These are phyloP conservation scores for Corythornis cristatus DNA, from an alignment of 2,113 vertebrate genomes.

Conservation along the genomic window DNA sequence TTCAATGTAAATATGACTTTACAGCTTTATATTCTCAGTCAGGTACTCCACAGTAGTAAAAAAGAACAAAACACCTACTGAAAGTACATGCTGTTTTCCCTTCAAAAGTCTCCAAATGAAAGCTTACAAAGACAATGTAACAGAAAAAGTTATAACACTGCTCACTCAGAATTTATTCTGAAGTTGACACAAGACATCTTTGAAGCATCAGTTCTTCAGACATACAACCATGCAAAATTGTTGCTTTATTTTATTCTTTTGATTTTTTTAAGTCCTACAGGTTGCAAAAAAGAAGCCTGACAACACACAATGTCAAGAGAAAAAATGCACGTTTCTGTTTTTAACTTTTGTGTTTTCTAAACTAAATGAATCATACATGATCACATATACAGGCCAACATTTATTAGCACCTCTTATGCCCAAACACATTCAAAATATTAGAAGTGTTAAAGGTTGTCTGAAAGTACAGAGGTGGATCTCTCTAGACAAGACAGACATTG, in stretches of 20 bases:
- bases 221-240: not conserved
- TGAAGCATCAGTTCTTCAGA: not conserved
- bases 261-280: not conserved
- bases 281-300: not conserved
- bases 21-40: not conserved
- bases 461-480: not conserved
- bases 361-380: not conserved
- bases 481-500: not conserved
- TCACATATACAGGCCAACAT: not conserved
- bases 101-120: not conserved
- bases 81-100: not conserved
- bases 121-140: not conserved
- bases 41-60: not conserved
- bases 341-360: not conserved
- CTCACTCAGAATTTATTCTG: conserved; percentile 4
- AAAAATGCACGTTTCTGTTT: not conserved
- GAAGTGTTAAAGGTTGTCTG: not conserved
- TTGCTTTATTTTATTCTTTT: not conserved
- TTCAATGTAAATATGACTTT: not conserved
- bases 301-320: not conserved
- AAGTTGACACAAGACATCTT: conserved; percentile 18
- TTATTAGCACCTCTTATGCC: not conserved
- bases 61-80: not conserved
- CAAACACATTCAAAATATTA: not conserved
- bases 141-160: not conserved